Base-by-base conservation (phyloP, 2,113 vertebrate species). In the Dendrocopos noguchii region DNA sequence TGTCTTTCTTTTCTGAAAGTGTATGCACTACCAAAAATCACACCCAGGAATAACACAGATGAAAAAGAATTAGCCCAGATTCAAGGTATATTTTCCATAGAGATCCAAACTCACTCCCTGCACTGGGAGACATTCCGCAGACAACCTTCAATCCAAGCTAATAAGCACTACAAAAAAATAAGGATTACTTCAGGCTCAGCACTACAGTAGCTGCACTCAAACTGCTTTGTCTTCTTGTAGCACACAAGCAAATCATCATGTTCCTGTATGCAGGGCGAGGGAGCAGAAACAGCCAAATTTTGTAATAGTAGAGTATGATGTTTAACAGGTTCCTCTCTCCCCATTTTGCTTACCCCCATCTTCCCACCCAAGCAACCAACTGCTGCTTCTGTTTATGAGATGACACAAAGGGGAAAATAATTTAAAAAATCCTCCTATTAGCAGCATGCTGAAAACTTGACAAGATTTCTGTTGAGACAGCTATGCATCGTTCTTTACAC, bases 401-500 rank as follows among this genome's bases (percentile, higher is more conserved):
- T 1, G 2, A 3, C 39, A 73, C 0, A 0, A 46, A 56, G 15
- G 3, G 9, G 3, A 10, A 24, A 31, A 16, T 22, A 29, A 22
- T 9, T 28, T n/a, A 77, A 60, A 14, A 33, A 55, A 31, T 18
- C 2, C 3, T 72, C 33, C 0, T 53, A 28, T 79, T n/a, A 60
- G 3, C 36, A 53, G 19, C 36, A 81, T 0, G 0, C 22, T 52
- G 44, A 52, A 52, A 52, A 79, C 21, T 74, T 91, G 8, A 8
- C 6, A 27, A 22, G 28, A 22, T 81, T 74, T 67, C 70, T 79
- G 61, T 64, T 47, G 9, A 73, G n/a, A 70, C 29, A 29, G n/a
- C 42, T 5, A 18, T 10, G 57, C 34, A 73, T 61, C 60, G 46
- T 15, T 80, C 42, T 42, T 44, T 24, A 79, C 18, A 28, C 6